Evolutionary conservation across 1,140 invertebrate species (phyloP).

Genomic region (Zaprionus tsacasi): DNA sequence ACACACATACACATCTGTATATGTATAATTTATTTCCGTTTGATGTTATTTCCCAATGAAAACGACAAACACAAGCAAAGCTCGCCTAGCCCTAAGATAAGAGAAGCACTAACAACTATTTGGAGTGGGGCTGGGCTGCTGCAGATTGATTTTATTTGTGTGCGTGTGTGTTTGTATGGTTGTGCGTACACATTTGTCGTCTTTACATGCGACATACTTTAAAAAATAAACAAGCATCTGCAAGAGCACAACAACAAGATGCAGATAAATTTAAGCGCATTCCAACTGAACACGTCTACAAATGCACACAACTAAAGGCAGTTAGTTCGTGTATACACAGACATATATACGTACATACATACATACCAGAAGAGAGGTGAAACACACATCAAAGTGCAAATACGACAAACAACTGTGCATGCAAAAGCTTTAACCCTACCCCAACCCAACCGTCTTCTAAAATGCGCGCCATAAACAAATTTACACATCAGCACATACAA

Average conservation of each 20-base stretch:
- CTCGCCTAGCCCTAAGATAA: slow-evolving; percentile 37
- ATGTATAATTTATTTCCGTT: slow-evolving; percentile 56
- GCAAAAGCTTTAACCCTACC: slow-evolving; percentile 55
- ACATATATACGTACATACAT: background rate
- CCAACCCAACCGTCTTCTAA: slow-evolving; percentile 55
- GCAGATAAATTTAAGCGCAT: slow-evolving; percentile 22
- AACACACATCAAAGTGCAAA: slow-evolving; percentile 12
- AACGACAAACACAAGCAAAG: slow-evolving; percentile 26
- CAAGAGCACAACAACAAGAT: slow-evolving; percentile 15
- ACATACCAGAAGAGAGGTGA: slow-evolving; percentile 19
- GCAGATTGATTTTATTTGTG: slow-evolving; percentile 40
- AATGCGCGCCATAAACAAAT: slow-evolving; percentile 77
- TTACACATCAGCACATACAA: slow-evolving; percentile 8
- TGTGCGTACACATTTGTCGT: background rate
- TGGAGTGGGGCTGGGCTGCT: slow-evolving; percentile 10
- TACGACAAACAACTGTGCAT: slow-evolving; percentile 18
- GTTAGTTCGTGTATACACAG: background rate
- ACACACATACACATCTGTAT: slow-evolving; percentile 21
- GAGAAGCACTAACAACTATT: slow-evolving; percentile 23
- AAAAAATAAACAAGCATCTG: slow-evolving; percentile 14
- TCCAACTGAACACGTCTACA: background rate
- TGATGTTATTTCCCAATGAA: slow-evolving; percentile 39
- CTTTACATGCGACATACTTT: slow-evolving; percentile 25
- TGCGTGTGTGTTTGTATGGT: slow-evolving; percentile 6
- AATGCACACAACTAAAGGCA: background rate